Evolutionary conservation across 2,797 vertebrate species (phyloP), one percentile per base, ranked within the genome.

Genomic region (Calcarius lapponicus): DNA sequence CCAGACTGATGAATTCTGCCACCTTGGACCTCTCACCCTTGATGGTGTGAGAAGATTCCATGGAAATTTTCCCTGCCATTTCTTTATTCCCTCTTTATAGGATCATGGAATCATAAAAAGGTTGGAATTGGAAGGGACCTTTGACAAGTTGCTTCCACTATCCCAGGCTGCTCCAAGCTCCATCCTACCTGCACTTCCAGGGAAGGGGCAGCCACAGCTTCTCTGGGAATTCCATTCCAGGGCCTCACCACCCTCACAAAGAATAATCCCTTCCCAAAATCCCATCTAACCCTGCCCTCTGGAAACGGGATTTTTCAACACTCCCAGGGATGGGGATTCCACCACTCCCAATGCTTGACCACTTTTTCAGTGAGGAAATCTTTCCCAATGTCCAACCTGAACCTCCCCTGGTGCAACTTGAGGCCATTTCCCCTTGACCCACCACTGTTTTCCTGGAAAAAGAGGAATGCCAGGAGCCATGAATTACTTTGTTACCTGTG

Each of bases 191-290:
- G 34, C 5, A 6, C 13, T 42, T n/a, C 31, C 53, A 66, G 22
- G 16, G 45, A 15, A 53, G 31, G 26, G 4, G 6, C 18, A 79
- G 60, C 53, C 60, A 36, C 40, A 40, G 15, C 4, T 72, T 47
- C 72, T 53, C 21, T 20, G 38, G 58, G 15, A 16, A 53, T 32
- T 20, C 10, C 34, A 6, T 42, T 16, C 32, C 56, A 69, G 17
- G 7, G 3, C 3, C 0, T 43, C 62, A 7, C 19, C 19, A 29
- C 32, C 20, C 38, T 47, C 38, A 1, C 14, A 45, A 0, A 1
- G 12, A 64, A 31, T 6, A 57, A 51, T 32, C 47, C 31, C 58
- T 38, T 60, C 58, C 58, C 87, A 53, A 14, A 5, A 32, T 65
- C 21, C 51, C 31, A 32, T 4, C 38, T 10, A 28, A 8, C 18